phyloP scores from a whole-genome alignment of 23 tunicate genomes.

The Pegea sp. region DNA sequence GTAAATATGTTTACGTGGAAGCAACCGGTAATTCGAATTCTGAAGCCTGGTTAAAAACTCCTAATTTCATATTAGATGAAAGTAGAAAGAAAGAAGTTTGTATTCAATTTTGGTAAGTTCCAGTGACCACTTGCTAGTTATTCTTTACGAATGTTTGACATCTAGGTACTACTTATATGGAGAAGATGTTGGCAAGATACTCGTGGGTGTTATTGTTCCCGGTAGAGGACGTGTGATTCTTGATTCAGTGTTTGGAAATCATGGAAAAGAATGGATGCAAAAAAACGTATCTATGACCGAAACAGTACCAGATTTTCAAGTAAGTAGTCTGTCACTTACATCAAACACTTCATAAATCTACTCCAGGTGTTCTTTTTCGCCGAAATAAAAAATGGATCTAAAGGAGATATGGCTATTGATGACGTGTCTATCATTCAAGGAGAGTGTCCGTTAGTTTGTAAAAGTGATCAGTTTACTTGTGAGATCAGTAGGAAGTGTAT shows the following conservation, averaged over 20 bases:
- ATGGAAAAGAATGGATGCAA: conserved; percentile 20
- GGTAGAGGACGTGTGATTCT: not conserved
- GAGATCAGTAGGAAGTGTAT: too few species aligned
- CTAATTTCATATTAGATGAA: conserved; percentile 3
- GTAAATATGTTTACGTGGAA: conserved; percentile 40
- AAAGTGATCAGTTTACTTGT: too few species aligned
- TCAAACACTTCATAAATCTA: not conserved
- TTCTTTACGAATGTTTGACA: not conserved
- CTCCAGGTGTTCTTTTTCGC: conserved; percentile 13
- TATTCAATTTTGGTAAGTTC: conserved; percentile 38
- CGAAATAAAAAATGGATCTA: conserved; percentile 3
- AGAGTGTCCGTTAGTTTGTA: too few species aligned
- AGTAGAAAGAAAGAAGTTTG: conserved; percentile 8
- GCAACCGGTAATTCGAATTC: too few species aligned
- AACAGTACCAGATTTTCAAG: conserved; percentile 14
- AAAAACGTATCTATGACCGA: conserved; percentile 7
- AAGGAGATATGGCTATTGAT: conserved; percentile 26
- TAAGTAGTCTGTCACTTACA: conserved; percentile 2
- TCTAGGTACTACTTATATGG: conserved; percentile 59
- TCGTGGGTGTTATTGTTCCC: conserved; percentile 13
- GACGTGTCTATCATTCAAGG: conserved; percentile 10
- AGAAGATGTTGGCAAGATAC: conserved; percentile 9
- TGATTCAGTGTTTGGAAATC: conserved; percentile 5
- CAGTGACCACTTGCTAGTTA: not conserved
- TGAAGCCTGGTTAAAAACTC: conserved; percentile 10